phyloP scores from a whole-genome alignment of 23 tunicate species.

The Halocynthia aurantium region DNA sequence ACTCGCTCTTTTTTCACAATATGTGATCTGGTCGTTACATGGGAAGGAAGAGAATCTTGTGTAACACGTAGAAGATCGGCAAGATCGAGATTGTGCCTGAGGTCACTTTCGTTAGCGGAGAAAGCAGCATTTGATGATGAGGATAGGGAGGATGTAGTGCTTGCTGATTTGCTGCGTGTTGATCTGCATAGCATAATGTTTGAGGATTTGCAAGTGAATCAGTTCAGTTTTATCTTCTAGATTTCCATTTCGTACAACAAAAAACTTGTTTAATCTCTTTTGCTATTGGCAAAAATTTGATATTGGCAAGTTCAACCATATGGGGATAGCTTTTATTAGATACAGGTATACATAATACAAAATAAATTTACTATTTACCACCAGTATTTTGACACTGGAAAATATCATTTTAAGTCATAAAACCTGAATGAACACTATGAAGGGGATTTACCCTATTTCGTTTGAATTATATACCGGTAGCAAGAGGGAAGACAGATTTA shows the following conservation, averaged over 20 bases:
- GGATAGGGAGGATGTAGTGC: neutral
- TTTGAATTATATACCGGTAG: no score
- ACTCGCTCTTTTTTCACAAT: slow-evolving; percentile 2
- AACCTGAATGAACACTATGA: no score
- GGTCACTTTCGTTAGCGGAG: neutral
- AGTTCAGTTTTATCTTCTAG: neutral
- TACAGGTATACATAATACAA: no score
- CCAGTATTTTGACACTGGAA: no score
- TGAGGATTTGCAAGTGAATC: neutral
- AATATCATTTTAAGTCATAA: no score
- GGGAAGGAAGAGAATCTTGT: slow-evolving; percentile 19
- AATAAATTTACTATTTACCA: no score
- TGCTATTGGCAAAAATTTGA: no score
- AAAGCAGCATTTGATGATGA: neutral
- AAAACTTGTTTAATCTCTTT: no score
- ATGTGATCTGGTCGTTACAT: neutral
- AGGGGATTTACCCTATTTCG: no score
- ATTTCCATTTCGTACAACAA: neutral
- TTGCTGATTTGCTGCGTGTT: slow-evolving; percentile 11
- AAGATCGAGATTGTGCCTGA: slow-evolving; percentile 21
- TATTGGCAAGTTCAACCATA: no score
- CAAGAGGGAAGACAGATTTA: no score
- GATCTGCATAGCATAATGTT: neutral
- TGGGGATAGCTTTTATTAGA: no score
- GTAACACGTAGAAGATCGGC: slow-evolving; percentile 35